phyloP scores from a whole-genome alignment of 2,113 vertebrate species.

The Vulpes ferrilata region DNA sequence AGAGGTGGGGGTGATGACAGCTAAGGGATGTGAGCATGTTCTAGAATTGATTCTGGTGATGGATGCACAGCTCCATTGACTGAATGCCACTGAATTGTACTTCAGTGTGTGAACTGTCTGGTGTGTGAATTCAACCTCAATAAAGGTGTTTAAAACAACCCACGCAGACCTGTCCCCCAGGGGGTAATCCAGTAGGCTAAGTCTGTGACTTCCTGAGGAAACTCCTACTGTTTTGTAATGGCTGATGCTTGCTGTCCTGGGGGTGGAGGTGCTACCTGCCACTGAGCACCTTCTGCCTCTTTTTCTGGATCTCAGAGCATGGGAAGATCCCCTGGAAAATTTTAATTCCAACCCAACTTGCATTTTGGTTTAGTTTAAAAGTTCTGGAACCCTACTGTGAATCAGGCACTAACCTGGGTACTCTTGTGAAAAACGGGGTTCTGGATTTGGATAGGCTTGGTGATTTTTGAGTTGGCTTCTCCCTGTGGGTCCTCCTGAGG shows the following conservation, averaged over 20 bases:
- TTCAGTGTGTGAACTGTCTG: background rate
- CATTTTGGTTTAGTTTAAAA: slow-evolving; percentile 26
- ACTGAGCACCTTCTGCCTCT: background rate
- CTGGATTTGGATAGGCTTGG: background rate
- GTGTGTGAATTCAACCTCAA: background rate
- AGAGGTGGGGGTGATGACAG: background rate
- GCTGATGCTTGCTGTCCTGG: background rate
- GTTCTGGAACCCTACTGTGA: background rate
- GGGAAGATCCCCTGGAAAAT: background rate
- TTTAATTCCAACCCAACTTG: slow-evolving; percentile 21
- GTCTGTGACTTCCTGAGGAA: background rate
- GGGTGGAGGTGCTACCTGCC: background rate
- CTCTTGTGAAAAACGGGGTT: background rate
- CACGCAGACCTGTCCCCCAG: background rate
- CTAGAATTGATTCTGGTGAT: background rate
- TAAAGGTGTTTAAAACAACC: background rate
- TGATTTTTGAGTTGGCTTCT: background rate
- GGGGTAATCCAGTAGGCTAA: no score
- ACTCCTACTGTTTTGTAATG: background rate
- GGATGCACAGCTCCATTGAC: background rate
- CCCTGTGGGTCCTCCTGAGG: background rate
- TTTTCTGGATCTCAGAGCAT: background rate
- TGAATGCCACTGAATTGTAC: background rate
- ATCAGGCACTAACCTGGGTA: background rate
- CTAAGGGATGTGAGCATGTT: background rate